These are phyloP conservation scores for Temnopleurus reevesii DNA, from an alignment of 53 echinoderm and acorn worm species.

Conservation along the genomic window DNA sequence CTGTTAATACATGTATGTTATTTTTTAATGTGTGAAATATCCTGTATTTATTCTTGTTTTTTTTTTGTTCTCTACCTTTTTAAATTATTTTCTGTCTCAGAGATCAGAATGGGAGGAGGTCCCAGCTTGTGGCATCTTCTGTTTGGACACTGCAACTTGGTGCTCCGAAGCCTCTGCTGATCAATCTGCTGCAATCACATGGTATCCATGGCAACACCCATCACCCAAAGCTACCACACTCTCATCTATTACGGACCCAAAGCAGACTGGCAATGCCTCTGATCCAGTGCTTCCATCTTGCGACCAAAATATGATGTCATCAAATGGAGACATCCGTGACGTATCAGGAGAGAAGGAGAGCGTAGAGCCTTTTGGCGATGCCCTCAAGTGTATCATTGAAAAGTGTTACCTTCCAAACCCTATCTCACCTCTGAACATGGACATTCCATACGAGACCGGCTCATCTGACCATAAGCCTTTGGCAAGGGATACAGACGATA, in stretches of 20 bases:
- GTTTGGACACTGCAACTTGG: conserved; percentile 44
- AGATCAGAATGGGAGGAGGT: conserved; percentile 75
- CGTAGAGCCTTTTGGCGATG: not conserved
- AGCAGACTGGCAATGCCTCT: not conserved
- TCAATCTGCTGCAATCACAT: conserved; percentile 2
- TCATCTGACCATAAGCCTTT: not conserved
- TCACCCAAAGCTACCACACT: not conserved
- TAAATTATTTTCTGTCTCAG: not conserved
- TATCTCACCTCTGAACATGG: conserved; percentile 59
- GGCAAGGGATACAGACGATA: not conserved
- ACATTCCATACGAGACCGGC: not conserved
- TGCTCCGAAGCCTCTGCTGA: not conserved
- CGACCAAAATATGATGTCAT: not conserved
- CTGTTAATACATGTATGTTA: not conserved
- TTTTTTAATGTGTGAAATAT: not conserved
- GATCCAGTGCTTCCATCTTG: not conserved
- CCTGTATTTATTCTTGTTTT: not conserved
- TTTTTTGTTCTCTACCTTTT: not conserved
- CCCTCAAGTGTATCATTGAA: not conserved
- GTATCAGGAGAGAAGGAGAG: not conserved
- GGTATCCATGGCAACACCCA: conserved; percentile 82
- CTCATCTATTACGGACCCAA: not conserved
- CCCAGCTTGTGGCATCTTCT: conserved; percentile 82
- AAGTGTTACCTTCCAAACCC: conserved; percentile 33
- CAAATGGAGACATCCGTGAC: too few species aligned